A percentile compares a stretch with the other conserved stretches of the same genome.
These are phyloP conservation scores for Clinocottus analis DNA, from an alignment of 2,113 vertebrate species.

Conservation along the genomic window DNA sequence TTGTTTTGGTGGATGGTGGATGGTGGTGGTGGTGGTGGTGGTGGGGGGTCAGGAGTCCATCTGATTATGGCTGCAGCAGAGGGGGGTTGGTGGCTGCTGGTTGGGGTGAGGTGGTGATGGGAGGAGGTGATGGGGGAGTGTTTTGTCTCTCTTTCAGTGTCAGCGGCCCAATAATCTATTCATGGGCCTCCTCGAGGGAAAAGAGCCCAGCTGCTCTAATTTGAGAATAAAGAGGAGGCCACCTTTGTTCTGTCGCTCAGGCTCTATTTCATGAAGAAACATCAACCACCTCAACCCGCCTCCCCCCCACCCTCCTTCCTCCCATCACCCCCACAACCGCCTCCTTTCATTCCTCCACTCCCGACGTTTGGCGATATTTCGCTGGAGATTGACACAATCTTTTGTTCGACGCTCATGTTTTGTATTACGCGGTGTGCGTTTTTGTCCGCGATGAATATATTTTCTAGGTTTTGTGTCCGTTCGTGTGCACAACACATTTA, in stretches of 20 bases:
- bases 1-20: neutral
- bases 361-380: neutral
- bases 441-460: neutral
- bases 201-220: constrained; percentile 88
- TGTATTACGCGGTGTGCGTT: neutral
- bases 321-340: neutral
- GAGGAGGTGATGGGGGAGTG: neutral
- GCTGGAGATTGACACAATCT: neutral
- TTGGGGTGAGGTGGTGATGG: neutral
- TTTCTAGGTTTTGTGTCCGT: neutral
- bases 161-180: constrained; percentile 80
- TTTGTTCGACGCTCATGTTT: neutral
- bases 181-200: constrained; percentile 75
- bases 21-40: no score
- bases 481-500: neutral
- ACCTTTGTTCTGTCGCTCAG: constrained; percentile 81
- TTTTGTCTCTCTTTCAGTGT: constrained; percentile 45
- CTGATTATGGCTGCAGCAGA: neutral
- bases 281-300: constrained; percentile 53
- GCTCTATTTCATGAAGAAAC: constrained; percentile 45
- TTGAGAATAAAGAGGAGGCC: constrained; percentile 87
- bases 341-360: constrained; percentile 55
- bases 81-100: neutral
- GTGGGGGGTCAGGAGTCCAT: neutral
- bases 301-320: constrained; percentile 71